phyloP scores from a whole-genome alignment of 2,797 vertebrate species.

The Scleropages formosus region DNA sequence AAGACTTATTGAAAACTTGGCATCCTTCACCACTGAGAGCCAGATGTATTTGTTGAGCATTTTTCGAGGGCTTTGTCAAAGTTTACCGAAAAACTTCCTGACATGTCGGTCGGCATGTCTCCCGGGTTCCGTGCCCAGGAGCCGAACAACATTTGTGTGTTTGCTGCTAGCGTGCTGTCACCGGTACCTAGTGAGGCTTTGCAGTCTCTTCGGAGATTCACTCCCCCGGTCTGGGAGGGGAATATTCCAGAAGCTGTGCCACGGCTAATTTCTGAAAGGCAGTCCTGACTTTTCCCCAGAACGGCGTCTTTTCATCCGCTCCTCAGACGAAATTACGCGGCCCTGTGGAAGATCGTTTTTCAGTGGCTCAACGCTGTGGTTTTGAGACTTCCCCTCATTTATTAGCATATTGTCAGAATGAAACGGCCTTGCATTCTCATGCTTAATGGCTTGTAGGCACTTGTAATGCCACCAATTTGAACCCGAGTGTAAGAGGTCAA shows the following conservation, averaged over 20 bases:
- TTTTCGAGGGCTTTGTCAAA: constrained; percentile 56
- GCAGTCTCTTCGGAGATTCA: background rate
- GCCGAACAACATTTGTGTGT: background rate
- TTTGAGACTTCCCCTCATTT: constrained; percentile 32
- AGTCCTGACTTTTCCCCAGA: constrained; percentile 33
- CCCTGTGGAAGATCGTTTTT: constrained; percentile 37
- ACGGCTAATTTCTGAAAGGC: constrained; percentile 49
- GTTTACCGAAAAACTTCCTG: constrained; percentile 58
- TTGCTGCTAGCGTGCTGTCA: background rate
- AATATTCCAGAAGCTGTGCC: constrained; percentile 35
- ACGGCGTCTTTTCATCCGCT: constrained; percentile 27
- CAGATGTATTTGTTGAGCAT: background rate
- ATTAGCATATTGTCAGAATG: constrained; percentile 52
- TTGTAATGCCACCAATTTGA: constrained; percentile 51
- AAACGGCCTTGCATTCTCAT: constrained; percentile 43
- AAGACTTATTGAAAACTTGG: constrained; percentile 50
- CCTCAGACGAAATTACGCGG: constrained; percentile 26
- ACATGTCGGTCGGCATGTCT: constrained; percentile 50
- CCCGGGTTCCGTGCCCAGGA: constrained; percentile 28
- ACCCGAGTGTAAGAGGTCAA: constrained; percentile 54
- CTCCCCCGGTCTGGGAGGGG: background rate
- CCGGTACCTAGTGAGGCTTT: constrained; percentile 11
- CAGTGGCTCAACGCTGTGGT: constrained; percentile 37
- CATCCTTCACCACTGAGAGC: constrained; percentile 40
- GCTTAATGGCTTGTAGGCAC: constrained; percentile 49